Base-by-base conservation (phyloP, 2,797 vertebrate genomes). In the Rachycentron canadum region DNA sequence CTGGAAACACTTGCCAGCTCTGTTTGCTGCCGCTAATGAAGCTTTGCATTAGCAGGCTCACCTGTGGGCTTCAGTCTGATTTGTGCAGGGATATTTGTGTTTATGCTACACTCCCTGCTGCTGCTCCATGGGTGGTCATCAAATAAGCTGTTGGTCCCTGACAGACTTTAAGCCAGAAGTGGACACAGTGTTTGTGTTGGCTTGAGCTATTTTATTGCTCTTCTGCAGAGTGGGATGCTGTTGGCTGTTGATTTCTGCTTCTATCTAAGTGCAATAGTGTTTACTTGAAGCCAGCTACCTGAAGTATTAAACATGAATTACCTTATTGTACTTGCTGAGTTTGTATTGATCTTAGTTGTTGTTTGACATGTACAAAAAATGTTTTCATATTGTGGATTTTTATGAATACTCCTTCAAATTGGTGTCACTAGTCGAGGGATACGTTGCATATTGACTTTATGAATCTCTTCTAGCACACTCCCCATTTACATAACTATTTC, bases 11-110 rank as follows among this genome's bases (percentile, higher is more conserved):
- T 32, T 9, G 41, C 57, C 30, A 49, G 32, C 40, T 36, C 19
- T 14, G 17, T 26, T 21, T 21, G 28, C 62, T 34, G 59, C 59
- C 14, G 19, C 60, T 26, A 62, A 26, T 2, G 21, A 41, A 49
- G 66, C 50, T 64, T 69, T 60, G 32, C 61, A 53, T 64, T n/a
- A 40, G 53, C 36, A 63, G 17, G 13, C 36, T 73, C 61, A 74
- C 70, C 69, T 80, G 65, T 41, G 17, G 32, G 7, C 32, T 7
- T 32, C 12, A 32, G 34, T 26, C 23, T 67, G 41, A 58, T 43
- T n/a, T 34, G 67, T 61, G 30, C 59, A 56, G 64, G 43, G 58
- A 47, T 23, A 38, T 25, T 26, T 21, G 10, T 43, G 53, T 61
- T 56, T 28, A 34, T 3, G 21, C 25, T 8, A 30, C 45, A n/a